Evolutionary conservation across 2,888 invertebrate species (phyloP).

Genomic region (Nomada ferruginata): DNA sequence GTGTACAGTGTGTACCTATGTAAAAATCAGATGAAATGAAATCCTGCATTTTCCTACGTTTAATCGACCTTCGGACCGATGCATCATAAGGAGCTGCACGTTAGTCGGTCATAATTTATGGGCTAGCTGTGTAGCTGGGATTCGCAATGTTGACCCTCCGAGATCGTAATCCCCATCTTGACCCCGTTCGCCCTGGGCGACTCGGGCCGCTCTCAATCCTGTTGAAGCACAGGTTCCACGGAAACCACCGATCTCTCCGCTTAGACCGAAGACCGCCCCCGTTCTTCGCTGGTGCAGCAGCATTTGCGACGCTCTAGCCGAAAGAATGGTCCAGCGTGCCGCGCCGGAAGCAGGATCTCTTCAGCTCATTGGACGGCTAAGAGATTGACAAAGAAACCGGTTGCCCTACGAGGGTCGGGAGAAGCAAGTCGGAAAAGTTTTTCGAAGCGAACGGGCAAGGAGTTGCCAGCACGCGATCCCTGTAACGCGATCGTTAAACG

Average conservation of each 20-base stretch:
- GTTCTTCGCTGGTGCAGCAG: background rate
- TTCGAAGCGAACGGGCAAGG: background rate
- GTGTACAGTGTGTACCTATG: no score
- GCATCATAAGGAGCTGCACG: slow-evolving; percentile 37
- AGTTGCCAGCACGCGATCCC: slow-evolving; percentile 30
- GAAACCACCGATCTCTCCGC: slow-evolving; percentile 41
- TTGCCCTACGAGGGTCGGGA: background rate
- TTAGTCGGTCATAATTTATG: slow-evolving; percentile 53
- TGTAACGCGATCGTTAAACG: slow-evolving; percentile 55
- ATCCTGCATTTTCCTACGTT: background rate
- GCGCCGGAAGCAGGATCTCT: background rate
- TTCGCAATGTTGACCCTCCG: slow-evolving; percentile 49
- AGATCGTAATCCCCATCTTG: slow-evolving; percentile 62
- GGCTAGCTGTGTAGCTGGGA: slow-evolving; percentile 37
- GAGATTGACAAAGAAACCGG: background rate
- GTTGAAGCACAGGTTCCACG: slow-evolving; percentile 25
- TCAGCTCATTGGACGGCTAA: background rate
- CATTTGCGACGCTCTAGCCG: background rate
- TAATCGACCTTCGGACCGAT: slow-evolving; percentile 9
- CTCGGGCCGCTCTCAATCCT: slow-evolving; percentile 41
- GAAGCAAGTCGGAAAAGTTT: slow-evolving; percentile 30
- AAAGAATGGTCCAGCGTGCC: background rate
- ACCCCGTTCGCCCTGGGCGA: slow-evolving; percentile 54
- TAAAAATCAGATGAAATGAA: no score
- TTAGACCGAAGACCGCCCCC: slow-evolving; percentile 20